Evolutionary conservation across 2,797 vertebrate species (phyloP).

Genomic region (Betta splendens): DNA sequence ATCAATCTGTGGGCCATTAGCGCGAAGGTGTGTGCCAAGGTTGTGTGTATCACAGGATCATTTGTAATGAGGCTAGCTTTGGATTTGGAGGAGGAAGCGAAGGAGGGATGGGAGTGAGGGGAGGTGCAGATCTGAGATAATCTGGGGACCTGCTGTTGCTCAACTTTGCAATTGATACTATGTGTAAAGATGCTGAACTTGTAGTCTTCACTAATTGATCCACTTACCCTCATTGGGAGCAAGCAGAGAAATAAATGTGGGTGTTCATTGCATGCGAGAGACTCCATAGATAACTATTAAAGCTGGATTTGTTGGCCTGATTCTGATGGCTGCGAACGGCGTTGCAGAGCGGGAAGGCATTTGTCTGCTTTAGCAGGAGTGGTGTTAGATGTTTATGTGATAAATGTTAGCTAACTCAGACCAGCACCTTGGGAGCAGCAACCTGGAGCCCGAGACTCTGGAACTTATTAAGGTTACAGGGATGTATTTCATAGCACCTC

Average conservation of each 20-base stretch:
- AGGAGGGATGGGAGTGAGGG: slow-evolving; percentile 74
- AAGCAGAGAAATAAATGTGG: slow-evolving; percentile 89
- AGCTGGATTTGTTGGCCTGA: slow-evolving; percentile 84
- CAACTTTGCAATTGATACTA: slow-evolving; percentile 90
- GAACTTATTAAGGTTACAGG: slow-evolving; percentile 86
- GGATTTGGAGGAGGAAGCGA: slow-evolving; percentile 66
- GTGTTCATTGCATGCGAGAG: slow-evolving; percentile 89
- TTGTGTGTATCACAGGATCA: slow-evolving; percentile 92
- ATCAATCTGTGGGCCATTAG: slow-evolving; percentile 98
- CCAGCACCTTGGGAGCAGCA: slow-evolving; percentile 82
- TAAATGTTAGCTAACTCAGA: slow-evolving; percentile 85
- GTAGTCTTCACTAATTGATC: slow-evolving; percentile 96
- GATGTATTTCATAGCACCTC: slow-evolving; percentile 79
- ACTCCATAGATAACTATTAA: slow-evolving; percentile 95
- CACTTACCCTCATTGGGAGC: slow-evolving; percentile 89
- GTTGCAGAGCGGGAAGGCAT: slow-evolving; percentile 83
- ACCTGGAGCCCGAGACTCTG: slow-evolving; percentile 78
- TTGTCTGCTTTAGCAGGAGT: slow-evolving; percentile 87
- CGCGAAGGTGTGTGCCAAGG: slow-evolving; percentile 87
- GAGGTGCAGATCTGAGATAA: slow-evolving; percentile 90
- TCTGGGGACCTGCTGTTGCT: slow-evolving; percentile 86
- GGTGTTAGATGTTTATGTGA: slow-evolving; percentile 84
- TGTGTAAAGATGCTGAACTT: slow-evolving; percentile 98
- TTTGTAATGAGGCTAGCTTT: slow-evolving; percentile 90
- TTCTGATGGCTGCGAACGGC: slow-evolving; percentile 79